These are phyloP conservation scores for Hydrochoerus hydrochaeris DNA, from an alignment of 2,113 vertebrate species.

Conservation along the genomic window DNA sequence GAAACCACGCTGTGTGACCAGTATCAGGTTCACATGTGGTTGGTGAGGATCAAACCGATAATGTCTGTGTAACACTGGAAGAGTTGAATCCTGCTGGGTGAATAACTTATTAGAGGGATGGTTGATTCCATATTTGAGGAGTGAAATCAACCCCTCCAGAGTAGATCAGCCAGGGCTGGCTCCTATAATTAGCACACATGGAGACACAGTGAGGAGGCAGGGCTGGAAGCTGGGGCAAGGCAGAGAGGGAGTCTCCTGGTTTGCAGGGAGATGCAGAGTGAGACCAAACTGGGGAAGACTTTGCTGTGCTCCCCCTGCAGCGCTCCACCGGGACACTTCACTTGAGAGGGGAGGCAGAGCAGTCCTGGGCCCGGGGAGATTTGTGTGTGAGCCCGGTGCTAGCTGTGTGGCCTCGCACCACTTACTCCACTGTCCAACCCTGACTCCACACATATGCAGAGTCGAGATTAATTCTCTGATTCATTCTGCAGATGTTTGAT, in stretches of 20 bases:
- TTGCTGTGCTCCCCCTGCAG: not conserved
- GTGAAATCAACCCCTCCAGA: not conserved
- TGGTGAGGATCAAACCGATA: conserved; percentile 52
- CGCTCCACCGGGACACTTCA: accelerated
- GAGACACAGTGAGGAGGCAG: not conserved
- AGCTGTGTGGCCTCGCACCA: not conserved
- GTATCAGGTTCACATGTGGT: not conserved
- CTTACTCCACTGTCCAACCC: not conserved
- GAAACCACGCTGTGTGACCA: conserved; percentile 15
- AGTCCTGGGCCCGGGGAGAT: not conserved
- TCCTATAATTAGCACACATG: not conserved
- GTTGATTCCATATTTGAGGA: not conserved
- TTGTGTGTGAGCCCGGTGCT: not conserved
- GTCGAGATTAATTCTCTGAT: not conserved
- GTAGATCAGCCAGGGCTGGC: not conserved
- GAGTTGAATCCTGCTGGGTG: conserved; percentile 40
- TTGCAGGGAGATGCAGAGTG: not conserved
- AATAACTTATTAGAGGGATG: not conserved
- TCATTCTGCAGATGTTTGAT: not conserved
- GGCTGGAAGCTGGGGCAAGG: not conserved
- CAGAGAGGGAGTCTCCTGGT: not conserved
- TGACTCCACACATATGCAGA: not conserved
- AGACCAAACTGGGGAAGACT: not conserved
- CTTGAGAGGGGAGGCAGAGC: accelerated
- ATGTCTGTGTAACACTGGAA: not conserved